Percentiles rank a stretch among this genome's conserved stretches.
These are phyloP conservation scores for Dorcus hopei DNA, from an alignment of 2,888 invertebrate genomes.

Conservation along the genomic window DNA sequence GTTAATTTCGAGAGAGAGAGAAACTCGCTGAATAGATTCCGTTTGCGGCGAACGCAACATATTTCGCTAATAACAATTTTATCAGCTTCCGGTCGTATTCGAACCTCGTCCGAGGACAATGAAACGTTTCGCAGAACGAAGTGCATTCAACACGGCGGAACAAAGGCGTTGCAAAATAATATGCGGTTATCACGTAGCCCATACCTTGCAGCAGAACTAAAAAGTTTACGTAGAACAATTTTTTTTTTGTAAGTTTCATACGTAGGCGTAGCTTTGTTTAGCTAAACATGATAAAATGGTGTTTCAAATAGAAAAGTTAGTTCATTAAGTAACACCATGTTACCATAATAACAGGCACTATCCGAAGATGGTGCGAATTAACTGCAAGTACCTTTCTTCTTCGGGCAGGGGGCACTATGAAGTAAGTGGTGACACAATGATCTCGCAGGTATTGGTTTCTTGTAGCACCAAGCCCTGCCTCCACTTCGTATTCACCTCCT, in stretches of 20 bases:
- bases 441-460: slow-evolving; percentile 80
- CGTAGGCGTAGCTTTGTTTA: too few species aligned
- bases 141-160: neutral
- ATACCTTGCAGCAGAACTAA: slow-evolving; percentile 17
- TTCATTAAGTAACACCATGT: slow-evolving; percentile 1
- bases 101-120: neutral
- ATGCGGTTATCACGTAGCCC: slow-evolving; percentile 7
- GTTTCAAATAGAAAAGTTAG: too few species aligned
- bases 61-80: neutral
- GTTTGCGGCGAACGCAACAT: too few species aligned
- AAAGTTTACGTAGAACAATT: neutral
- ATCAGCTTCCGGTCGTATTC: neutral
- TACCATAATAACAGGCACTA: neutral
- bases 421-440: slow-evolving; percentile 82
- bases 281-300: too few species aligned
- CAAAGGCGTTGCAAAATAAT: slow-evolving; percentile 9
- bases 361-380: neutral
- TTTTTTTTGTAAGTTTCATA: too few species aligned
- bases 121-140: neutral
- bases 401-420: slow-evolving; percentile 83
- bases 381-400: slow-evolving; percentile 68
- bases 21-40: too few species aligned
- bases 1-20: too few species aligned
- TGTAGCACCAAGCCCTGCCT: slow-evolving; percentile 80
- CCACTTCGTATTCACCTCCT: slow-evolving; percentile 87